A percentile compares a stretch with the other conserved stretches of the same genome.
phyloP scores from a whole-genome alignment of 1,140 invertebrate species.

The Diorhabda elongata region DNA sequence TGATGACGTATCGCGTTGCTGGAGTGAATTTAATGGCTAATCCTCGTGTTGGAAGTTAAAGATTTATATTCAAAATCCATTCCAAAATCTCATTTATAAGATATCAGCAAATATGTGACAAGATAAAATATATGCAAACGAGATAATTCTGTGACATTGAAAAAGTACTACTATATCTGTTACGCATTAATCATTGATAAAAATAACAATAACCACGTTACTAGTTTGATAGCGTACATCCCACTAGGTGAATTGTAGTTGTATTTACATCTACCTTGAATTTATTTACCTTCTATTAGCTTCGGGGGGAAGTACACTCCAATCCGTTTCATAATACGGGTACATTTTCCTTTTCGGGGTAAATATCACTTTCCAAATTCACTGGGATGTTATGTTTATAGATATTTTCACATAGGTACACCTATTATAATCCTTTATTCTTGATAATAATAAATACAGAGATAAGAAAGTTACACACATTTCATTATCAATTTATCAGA shows the following conservation, averaged over 20 bases:
- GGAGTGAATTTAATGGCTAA: background rate
- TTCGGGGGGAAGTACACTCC: slow-evolving; percentile 75
- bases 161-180: background rate
- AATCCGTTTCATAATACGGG: slow-evolving; percentile 71
- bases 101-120: background rate
- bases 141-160: background rate
- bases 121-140: background rate
- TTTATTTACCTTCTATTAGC: slow-evolving; percentile 69
- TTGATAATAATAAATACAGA: slow-evolving; percentile 17
- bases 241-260: no score
- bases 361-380: background rate
- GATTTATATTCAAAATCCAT: background rate
- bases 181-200: background rate
- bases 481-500: slow-evolving; percentile 25
- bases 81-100: background rate
- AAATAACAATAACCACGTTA: no score
- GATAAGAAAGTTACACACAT: slow-evolving; percentile 26
- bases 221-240: no score
- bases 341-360: slow-evolving; percentile 51
- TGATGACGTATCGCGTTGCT: background rate
- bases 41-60: background rate
- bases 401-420: slow-evolving; percentile 1
- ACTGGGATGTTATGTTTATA: background rate
- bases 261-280: background rate
- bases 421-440: slow-evolving; percentile 1